phyloP scores from a whole-genome alignment of 2,797 vertebrate genomes.

The Malacoraja senta region DNA sequence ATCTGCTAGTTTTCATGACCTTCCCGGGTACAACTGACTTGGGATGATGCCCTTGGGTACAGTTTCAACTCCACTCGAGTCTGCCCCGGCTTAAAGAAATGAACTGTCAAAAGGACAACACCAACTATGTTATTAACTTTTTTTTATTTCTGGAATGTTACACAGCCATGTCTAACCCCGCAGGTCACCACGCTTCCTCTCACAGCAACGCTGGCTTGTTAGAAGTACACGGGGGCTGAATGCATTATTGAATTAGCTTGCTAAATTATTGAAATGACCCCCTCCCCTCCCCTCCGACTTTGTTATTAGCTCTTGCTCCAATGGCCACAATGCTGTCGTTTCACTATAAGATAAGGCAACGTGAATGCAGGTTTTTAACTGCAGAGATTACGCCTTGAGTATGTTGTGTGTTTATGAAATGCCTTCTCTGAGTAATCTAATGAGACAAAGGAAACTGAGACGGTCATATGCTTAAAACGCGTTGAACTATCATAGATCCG shows the following conservation, averaged over 20 bases:
- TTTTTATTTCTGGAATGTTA: not conserved
- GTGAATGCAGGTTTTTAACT: not conserved
- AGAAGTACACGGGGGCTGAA: too few species aligned
- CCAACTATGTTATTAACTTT: not conserved
- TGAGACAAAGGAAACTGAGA: constrained; percentile 22
- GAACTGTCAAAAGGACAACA: too few species aligned
- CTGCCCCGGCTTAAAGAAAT: not conserved
- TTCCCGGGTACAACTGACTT: not conserved
- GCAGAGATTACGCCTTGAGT: not conserved
- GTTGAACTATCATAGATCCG: not conserved
- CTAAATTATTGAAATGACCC: not conserved
- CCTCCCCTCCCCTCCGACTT: too few species aligned
- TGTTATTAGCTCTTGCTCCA: not conserved
- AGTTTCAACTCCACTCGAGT: not conserved
- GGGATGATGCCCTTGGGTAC: not conserved
- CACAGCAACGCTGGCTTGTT: not conserved
- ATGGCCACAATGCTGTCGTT: not conserved
- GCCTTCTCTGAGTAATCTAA: not conserved
- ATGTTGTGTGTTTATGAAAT: not conserved
- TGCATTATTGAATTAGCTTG: not conserved
- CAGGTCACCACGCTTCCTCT: not conserved
- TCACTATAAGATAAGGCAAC: not conserved
- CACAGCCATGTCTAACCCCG: not conserved
- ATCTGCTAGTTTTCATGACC: not conserved
- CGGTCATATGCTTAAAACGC: not conserved